A percentile compares a stretch with the other conserved stretches of the same genome.
Conservation (phyloP, 2,797 vertebrate genomes). For the Otus scops region DNA sequence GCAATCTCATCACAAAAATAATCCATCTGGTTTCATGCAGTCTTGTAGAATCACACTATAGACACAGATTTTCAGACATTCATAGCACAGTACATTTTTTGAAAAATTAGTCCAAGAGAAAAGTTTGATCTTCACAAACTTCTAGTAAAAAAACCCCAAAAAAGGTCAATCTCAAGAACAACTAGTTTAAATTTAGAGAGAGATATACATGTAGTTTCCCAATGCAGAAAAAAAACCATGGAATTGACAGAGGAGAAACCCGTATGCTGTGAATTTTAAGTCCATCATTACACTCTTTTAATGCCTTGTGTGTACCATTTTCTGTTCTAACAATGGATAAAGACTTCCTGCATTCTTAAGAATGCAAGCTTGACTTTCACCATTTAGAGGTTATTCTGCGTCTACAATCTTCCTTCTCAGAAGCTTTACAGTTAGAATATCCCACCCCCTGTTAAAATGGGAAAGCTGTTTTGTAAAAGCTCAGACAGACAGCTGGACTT, state of each 20-base stretch:
- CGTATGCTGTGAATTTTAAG: background rate
- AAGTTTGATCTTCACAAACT: background rate
- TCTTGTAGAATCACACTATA: background rate
- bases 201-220: background rate
- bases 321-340: background rate
- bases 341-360: background rate
- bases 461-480: background rate
- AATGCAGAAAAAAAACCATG: background rate
- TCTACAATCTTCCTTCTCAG: background rate
- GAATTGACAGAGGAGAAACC: background rate
- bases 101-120: background rate
- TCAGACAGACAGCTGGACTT: background rate
- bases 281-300: background rate
- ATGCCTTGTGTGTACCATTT: background rate
- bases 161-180: background rate
- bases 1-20: background rate
- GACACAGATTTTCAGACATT: background rate
- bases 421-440: background rate
- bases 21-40: background rate
- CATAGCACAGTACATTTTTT: background rate
- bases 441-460: background rate
- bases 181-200: background rate
- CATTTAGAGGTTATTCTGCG: background rate
- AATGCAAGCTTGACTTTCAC: background rate
- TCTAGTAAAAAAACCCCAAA: background rate